Percentiles rank a stretch among this genome's conserved stretches.
phyloP scores from a whole-genome alignment of 1,140 invertebrate species.

The Parapsyche elsis region DNA sequence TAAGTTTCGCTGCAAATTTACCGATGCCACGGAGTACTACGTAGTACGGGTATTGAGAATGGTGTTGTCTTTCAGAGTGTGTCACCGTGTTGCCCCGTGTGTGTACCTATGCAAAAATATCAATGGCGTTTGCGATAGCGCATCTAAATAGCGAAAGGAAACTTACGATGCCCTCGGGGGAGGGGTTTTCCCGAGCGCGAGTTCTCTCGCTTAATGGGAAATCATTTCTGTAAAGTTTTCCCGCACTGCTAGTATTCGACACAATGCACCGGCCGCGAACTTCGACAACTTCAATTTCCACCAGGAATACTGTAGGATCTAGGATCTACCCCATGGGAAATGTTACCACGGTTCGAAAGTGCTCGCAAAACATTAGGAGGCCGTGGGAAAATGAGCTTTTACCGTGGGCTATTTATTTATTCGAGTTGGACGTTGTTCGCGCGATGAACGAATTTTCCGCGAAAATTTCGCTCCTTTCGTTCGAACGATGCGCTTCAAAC shows the following conservation, averaged over 20 bases:
- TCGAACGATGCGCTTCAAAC: too few relatives aligned
- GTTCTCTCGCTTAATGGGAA: not conserved
- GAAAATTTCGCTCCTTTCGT: too few relatives aligned
- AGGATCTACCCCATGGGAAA: not conserved
- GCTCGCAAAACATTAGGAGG: not conserved
- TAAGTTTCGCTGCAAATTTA: too few relatives aligned
- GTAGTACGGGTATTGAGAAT: too few relatives aligned
- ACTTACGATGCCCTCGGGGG: not conserved
- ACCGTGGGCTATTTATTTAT: not conserved
- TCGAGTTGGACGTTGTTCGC: not conserved
- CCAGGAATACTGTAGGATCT: not conserved
- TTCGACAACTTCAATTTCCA: not conserved
- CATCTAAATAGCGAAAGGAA: not conserved
- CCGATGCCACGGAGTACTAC: too few relatives aligned
- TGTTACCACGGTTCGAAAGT: not conserved
- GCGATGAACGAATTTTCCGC: too few relatives aligned
- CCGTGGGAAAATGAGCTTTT: not conserved
- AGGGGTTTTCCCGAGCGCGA: not conserved
- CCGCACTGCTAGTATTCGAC: not conserved
- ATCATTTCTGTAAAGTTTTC: constrained; percentile 1
- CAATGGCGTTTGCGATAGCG: not conserved
- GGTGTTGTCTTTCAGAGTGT: too few relatives aligned
- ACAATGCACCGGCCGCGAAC: not conserved
- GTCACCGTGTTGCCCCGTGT: too few relatives aligned
- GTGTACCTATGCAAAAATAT: not conserved